Conservation (phyloP, 2,113 vertebrate species). For the Natator depressus region DNA sequence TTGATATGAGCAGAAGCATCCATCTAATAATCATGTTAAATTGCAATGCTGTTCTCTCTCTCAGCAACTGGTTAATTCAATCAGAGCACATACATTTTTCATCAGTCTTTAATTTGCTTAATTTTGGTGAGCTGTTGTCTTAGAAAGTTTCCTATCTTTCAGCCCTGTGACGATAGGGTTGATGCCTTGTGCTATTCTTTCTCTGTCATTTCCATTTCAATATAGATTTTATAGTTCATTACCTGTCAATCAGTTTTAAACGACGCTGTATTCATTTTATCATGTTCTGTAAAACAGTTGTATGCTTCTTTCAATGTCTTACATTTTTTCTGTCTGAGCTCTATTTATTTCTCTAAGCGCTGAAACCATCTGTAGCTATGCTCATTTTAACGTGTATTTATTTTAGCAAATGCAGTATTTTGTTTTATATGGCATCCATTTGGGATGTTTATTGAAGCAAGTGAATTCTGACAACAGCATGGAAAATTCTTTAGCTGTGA, state of each 20-base stretch:
- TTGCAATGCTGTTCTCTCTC: slow-evolving; percentile 42
- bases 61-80: slow-evolving; percentile 66
- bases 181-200: slow-evolving; percentile 58
- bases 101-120: slow-evolving; percentile 76
- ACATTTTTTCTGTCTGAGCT: slow-evolving; percentile 68
- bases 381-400: slow-evolving; percentile 70
- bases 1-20: slow-evolving; percentile 17
- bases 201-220: slow-evolving; percentile 71
- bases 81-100: slow-evolving; percentile 71
- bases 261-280: slow-evolving; percentile 66
- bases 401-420: slow-evolving; percentile 70
- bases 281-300: slow-evolving; percentile 71
- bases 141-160: slow-evolving; percentile 69
- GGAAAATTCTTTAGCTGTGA: slow-evolving; percentile 26
- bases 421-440: slow-evolving; percentile 55
- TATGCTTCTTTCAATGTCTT: slow-evolving; percentile 61
- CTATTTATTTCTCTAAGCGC: slow-evolving; percentile 72
- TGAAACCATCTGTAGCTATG: slow-evolving; percentile 57
- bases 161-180: slow-evolving; percentile 18
- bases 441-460: slow-evolving; percentile 59
- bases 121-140: slow-evolving; percentile 69
- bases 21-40: slow-evolving; percentile 45
- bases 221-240: slow-evolving; percentile 82
- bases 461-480: slow-evolving; percentile 14
- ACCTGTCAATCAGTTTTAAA: slow-evolving; percentile 79